A percentile compares a stretch with the other conserved stretches of the same genome.
These are phyloP conservation scores for Umimayanthus kanabou DNA, from an alignment of 92 coral and sea anemone species.

Conservation along the genomic window DNA sequence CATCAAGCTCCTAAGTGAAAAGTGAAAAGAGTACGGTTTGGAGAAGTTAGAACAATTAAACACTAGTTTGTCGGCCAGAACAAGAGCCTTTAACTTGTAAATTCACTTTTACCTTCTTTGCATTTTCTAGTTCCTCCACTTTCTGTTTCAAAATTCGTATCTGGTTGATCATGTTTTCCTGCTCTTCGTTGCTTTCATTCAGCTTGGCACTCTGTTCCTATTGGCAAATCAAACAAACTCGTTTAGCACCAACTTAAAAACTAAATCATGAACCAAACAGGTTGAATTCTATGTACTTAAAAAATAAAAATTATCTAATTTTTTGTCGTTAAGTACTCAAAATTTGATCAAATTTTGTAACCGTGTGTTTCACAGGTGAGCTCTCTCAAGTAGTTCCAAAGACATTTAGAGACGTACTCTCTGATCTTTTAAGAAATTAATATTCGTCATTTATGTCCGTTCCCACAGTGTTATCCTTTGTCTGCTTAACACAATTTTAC, in stretches of 20 bases:
- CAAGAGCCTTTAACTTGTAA: neutral
- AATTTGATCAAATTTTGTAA: no score
- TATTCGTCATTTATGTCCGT: neutral
- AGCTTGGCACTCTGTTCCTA: slow-evolving; percentile 22
- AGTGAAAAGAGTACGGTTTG: neutral
- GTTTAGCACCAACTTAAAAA: no score
- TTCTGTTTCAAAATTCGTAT: slow-evolving; percentile 20
- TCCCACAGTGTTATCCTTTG: neutral
- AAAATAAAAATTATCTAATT: neutral
- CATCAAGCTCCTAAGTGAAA: slow-evolving; percentile 17
- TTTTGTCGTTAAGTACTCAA: no score
- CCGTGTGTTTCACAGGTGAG: no score
- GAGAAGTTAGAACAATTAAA: no score
- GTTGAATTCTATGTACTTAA: neutral
- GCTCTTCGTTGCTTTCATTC: slow-evolving; percentile 14
- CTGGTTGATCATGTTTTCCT: slow-evolving; percentile 35
- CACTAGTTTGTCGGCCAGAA: neutral
- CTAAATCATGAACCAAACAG: no score
- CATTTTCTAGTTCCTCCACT: slow-evolving; percentile 28
- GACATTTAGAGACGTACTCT: no score
- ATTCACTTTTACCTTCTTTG: slow-evolving; percentile 11
- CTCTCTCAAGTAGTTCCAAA: no score
- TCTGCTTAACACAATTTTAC: neutral
- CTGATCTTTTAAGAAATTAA: no score
- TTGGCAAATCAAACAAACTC: neutral